phyloP scores from a whole-genome alignment of 2,888 invertebrate genomes.

The Caenorhabditis sp. region DNA sequence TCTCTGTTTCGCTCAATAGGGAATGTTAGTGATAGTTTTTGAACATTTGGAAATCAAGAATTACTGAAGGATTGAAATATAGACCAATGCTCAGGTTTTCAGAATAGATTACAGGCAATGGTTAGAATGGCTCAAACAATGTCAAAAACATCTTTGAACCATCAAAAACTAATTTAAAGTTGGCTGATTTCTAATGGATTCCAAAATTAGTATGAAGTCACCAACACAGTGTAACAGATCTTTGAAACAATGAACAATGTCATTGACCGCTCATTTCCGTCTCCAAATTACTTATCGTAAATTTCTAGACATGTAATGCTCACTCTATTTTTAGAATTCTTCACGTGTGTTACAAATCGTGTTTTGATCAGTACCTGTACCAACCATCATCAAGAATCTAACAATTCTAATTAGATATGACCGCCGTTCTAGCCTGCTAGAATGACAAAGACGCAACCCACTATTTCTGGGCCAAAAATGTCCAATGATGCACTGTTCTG shows the following conservation, averaged over 20 bases:
- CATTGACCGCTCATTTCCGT: background rate
- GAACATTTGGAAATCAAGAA: no score
- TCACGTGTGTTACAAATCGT: background rate
- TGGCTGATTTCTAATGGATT: no score
- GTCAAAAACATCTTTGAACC: no score
- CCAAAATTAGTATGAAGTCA: background rate
- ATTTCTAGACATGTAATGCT: background rate
- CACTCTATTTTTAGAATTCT: constrained; percentile 15
- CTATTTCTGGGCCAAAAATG: constrained; percentile 22
- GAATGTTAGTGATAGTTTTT: no score
- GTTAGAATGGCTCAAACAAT: no score
- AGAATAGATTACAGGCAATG: no score
- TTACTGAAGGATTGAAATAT: no score
- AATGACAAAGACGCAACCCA: background rate
- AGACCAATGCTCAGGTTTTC: no score
- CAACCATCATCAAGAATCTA: no score
- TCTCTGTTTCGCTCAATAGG: no score
- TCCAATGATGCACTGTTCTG: constrained; percentile 53
- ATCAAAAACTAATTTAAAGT: no score
- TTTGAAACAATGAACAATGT: constrained; percentile 25
- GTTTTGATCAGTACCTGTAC: constrained; percentile 1
- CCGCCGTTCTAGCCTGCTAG: background rate
- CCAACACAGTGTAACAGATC: background rate
- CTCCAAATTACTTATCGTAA: background rate
- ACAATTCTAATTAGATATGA: constrained; percentile 5